Evolutionary conservation across 2,888 invertebrate genomes (phyloP), one percentile per base, ranked within the genome.

Genomic region (Erebia epiphron): DNA sequence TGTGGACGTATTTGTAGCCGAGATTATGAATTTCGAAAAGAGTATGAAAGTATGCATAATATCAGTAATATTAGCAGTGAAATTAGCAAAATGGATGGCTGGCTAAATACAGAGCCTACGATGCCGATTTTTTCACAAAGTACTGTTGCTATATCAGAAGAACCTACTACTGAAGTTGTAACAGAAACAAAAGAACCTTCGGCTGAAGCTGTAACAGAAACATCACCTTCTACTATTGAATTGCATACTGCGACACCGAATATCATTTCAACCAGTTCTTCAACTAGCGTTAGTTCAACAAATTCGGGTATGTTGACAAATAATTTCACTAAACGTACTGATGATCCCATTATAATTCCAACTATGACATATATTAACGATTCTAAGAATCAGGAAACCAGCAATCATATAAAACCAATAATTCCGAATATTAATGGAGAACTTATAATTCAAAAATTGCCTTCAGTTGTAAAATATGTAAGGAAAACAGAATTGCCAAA

Each of bases 1-100:
- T 94, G 94, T 76, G 94, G 94, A 11, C 85, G 93, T 2, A 90
- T 91, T 76, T 94, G 94, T 71, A 90, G 91, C 68, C 84, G 90
- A 73, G 90, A 91, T 76, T 90, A 90, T 71, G 90, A 91, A 77
- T 90, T 92, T 70, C 86, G 87, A 66, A 91, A 85, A 74, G 75
- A 74, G 26, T 81, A 79, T 76, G 81, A 80, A 67, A 79, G 78
- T 9, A 79, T 76, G 14, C 76, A 77, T 72, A 21, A 21, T 14
- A 52, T 21, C 14, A 21, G 5, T 49, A 62, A 62, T 62, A 62
- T 11, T 46, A 54, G 54, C 16, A 54, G 16, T 54, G 54, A 54
- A 54, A 18, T 54, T 16, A 54, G 10, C 18, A 54, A 16, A 54
- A 54, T 54, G 54, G 54, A 54, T 54, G 54, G 16, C 10, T 54